These are phyloP conservation scores for Sipha maydis DNA, from an alignment of 2,888 invertebrate species.

Conservation along the genomic window DNA sequence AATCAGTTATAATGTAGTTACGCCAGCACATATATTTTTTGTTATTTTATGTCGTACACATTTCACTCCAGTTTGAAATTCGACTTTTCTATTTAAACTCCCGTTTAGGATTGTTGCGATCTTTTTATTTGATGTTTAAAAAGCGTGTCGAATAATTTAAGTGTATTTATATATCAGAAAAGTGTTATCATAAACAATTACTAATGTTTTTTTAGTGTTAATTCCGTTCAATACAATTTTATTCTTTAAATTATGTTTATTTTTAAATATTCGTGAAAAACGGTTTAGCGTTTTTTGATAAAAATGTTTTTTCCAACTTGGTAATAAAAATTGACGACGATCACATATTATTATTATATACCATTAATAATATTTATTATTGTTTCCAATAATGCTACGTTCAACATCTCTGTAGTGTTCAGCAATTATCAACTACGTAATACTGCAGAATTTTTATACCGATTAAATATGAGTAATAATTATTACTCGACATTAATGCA, in stretches of 20 bases:
- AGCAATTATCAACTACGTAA: not conserved
- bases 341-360: too few species aligned
- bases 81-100: not conserved
- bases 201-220: not conserved
- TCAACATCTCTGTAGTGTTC: not conserved
- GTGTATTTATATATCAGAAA: not conserved
- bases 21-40: not conserved
- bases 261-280: not conserved
- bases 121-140: not conserved
- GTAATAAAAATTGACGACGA: not conserved
- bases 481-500: too few species aligned
- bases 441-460: not conserved
- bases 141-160: conserved; percentile 9
- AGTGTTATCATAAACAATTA: not conserved
- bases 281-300: not conserved
- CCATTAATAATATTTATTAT: not conserved
- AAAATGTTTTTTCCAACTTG: not conserved
- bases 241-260: not conserved
- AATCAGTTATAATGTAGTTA: not conserved
- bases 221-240: not conserved
- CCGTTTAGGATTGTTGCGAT: not conserved
- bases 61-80: too few species aligned
- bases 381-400: not conserved
- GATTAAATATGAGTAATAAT: too few species aligned
- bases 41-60: not conserved